Conservation (phyloP, 2,888 invertebrate species). For the Seira musarum region DNA sequence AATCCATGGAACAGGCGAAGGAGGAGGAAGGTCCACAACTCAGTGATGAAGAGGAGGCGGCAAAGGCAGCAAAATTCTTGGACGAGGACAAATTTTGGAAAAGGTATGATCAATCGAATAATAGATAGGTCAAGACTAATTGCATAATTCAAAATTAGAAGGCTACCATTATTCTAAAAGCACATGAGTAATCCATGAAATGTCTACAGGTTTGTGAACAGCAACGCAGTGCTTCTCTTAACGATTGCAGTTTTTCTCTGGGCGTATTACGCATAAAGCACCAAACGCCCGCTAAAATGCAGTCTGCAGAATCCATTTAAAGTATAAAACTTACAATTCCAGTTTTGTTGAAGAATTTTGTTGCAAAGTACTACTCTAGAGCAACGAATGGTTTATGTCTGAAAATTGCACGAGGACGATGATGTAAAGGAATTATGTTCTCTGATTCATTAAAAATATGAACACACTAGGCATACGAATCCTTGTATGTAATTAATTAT, state of each 20-base stretch:
- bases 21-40: constrained; percentile 63
- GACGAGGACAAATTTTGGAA: constrained; percentile 72
- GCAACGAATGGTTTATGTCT: too few relatives aligned
- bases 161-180: too few relatives aligned
- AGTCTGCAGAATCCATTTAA: too few relatives aligned
- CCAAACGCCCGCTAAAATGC: too few relatives aligned
- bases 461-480: too few relatives aligned
- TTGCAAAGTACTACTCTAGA: not conserved
- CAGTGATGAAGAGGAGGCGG: constrained; percentile 70
- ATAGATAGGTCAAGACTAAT: not conserved
- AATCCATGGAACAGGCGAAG: constrained; percentile 45
- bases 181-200: too few relatives aligned
- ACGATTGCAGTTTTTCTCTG: constrained; percentile 68
- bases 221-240: constrained; percentile 69
- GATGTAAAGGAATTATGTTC: too few relatives aligned
- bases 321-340: too few relatives aligned
- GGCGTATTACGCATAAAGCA: constrained; percentile 67
- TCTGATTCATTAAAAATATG: too few relatives aligned
- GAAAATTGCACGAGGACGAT: too few relatives aligned
- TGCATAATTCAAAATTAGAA: too few relatives aligned
- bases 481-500: too few relatives aligned
- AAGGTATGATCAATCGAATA: constrained; percentile 52
- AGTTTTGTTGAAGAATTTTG: not conserved
- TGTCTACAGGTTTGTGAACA: constrained; percentile 69
- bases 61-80: constrained; percentile 70